Percentiles rank a stretch among this genome's conserved stretches.
Evolutionary conservation across 2,797 vertebrate genomes (phyloP).

Genomic region (Streptopelia turtur): DNA sequence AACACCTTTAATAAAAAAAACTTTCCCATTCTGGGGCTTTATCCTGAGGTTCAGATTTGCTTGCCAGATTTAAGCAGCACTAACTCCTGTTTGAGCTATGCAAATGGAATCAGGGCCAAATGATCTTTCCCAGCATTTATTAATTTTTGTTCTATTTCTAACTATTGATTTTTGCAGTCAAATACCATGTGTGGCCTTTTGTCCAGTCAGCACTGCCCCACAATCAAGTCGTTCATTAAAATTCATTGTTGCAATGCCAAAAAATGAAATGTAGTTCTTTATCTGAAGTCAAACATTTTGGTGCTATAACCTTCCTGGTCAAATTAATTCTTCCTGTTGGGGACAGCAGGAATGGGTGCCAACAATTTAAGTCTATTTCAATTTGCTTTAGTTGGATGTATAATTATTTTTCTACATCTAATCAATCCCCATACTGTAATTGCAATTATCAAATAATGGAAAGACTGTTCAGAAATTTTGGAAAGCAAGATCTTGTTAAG

Average conservation of each 20-base stretch:
- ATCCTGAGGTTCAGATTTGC: neutral
- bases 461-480: conserved; percentile 21
- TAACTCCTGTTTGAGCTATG: neutral
- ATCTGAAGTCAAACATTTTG: neutral
- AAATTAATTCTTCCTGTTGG: conserved; percentile 3
- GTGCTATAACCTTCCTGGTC: neutral
- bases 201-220: neutral
- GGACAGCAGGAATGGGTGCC: neutral
- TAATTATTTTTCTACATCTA: conserved; percentile 58
- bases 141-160: conserved; percentile 16
- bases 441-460: conserved; percentile 41
- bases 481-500: conserved; percentile 23
- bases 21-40: neutral
- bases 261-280: neutral
- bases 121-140: neutral
- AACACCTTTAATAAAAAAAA: neutral
- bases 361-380: conserved; percentile 23
- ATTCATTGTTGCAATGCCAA: neutral
- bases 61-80: neutral
- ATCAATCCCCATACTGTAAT: conserved; percentile 49
- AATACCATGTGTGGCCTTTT: neutral
- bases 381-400: conserved; percentile 46
- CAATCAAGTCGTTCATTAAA: conserved; percentile 12
- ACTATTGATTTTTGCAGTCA: neutral
- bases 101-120: neutral